Base-by-base conservation (phyloP, 2,113 vertebrate species). In the Pollachius pollachius region DNA sequence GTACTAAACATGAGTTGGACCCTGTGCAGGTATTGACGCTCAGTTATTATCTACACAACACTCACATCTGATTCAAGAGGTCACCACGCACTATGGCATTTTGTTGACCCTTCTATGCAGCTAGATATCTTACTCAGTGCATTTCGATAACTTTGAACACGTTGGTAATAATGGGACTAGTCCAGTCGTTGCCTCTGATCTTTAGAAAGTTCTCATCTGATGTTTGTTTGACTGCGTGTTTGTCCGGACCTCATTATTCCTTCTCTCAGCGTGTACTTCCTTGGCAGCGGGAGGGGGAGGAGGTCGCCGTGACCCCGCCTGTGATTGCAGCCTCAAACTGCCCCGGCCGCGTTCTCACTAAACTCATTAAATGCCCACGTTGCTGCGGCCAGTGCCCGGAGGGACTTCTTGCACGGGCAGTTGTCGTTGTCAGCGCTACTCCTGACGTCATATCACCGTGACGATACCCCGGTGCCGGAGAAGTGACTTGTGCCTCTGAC, bases 301-400 rank as follows among this genome's bases (percentile, higher is more conserved):
- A 73, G 76, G 75, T 48, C 41, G 70, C 81, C 74, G 62, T 69
- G 72, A 59, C 73, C 72, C 68, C 74, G 5, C 79, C 68, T 78
- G 72, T 74, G 76, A 60, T 72, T 78, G 71, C 57, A 73, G 79
- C 84, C 88, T 85, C 81, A 88, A 86, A 88, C 71, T 30, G 60
- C 72, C 76, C 60, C 56, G 21, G 74, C 61, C 68, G 70, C 72
- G 75, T 79, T 85, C 78, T 83, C 74, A 90, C 83, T 79, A 84
- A 85, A 85, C 84, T 84, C 80, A 87, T 91, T 86, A 81, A 74
- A 68, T 48, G 6, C 78, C 71, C 81, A 80, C 79, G 63, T 54
- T 74, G 21, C 30, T 30, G 4, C 3, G 30, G 76, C 74, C 62
- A 72, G 65, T 81, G 77, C 86, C 84, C 65, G 1, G 30, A 8